phyloP scores from a whole-genome alignment of 2,797 vertebrate genomes.

The Neoniphon sammara region DNA sequence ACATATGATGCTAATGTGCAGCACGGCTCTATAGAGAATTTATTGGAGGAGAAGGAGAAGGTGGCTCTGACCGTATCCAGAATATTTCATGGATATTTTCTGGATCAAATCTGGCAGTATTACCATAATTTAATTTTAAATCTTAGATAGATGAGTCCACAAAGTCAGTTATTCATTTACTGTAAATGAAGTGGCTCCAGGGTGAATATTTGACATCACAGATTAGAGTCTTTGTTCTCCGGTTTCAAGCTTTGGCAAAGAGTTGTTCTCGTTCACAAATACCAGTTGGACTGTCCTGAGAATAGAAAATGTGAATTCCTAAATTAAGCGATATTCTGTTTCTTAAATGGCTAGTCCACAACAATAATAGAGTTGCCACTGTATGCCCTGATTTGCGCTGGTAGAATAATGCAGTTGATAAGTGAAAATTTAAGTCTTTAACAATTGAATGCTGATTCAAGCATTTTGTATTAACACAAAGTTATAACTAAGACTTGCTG shows the following conservation, averaged over 20 bases:
- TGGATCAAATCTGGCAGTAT: conserved; percentile 38
- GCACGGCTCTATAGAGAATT: conserved; percentile 32
- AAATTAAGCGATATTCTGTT: conserved; percentile 50
- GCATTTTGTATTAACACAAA: conserved; percentile 46
- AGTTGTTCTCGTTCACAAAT: conserved; percentile 60
- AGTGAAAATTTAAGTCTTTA: conserved; percentile 30
- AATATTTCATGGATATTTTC: conserved; percentile 42
- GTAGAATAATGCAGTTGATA: conserved; percentile 52
- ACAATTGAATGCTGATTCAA: conserved; percentile 44
- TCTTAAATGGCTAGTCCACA: conserved; percentile 49
- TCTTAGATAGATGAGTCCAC: conserved; percentile 13
- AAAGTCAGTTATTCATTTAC: conserved; percentile 43
- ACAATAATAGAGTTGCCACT: conserved; percentile 48
- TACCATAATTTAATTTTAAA: conserved; percentile 44
- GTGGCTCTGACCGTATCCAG: conserved; percentile 20
- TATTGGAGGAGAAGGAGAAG: conserved; percentile 30
- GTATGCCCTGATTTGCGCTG: conserved; percentile 40
- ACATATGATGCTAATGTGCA: conserved; percentile 23
- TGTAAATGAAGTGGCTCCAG: conserved; percentile 41
- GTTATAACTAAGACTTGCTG: conserved; percentile 23
- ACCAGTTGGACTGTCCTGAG: conserved; percentile 62
- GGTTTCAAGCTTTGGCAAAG: conserved; percentile 41
- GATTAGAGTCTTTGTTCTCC: conserved; percentile 52
- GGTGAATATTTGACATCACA: conserved; percentile 24
- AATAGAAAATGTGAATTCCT: conserved; percentile 57